Evolutionary conservation across 1,140 invertebrate species (phyloP).

Genomic region (Uloborus diversus): DNA sequence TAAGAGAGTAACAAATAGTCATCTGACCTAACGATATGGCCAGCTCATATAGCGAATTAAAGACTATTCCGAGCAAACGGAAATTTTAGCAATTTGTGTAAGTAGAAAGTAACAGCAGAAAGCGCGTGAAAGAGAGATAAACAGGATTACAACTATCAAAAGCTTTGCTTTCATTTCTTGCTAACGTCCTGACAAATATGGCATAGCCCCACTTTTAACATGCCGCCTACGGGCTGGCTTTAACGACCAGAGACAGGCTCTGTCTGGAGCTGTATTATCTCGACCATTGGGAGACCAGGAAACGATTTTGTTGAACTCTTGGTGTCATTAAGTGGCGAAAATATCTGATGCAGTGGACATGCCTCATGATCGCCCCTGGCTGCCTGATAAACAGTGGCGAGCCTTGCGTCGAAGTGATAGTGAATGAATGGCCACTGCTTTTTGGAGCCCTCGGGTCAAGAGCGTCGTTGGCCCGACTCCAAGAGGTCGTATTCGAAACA

Average conservation of each 20-base stretch:
- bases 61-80: slow-evolving; percentile 6
- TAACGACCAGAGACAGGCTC: slow-evolving; percentile 21
- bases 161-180: slow-evolving; percentile 17
- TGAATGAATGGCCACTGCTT: slow-evolving; percentile 27
- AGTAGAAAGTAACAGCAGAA: slow-evolving; percentile 42
- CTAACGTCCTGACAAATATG: slow-evolving; percentile 34
- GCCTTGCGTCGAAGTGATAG: background rate
- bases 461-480: slow-evolving; percentile 42
- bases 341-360: slow-evolving; percentile 15
- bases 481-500: slow-evolving; percentile 42
- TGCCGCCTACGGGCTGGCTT: background rate
- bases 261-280: slow-evolving; percentile 19
- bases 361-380: slow-evolving; percentile 13
- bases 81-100: slow-evolving; percentile 51
- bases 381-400: slow-evolving; percentile 37
- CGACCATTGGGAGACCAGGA: slow-evolving; percentile 30
- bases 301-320: slow-evolving; percentile 37
- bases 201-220: slow-evolving; percentile 2
- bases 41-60: slow-evolving; percentile 27
- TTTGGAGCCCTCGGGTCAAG: slow-evolving; percentile 38
- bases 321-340: slow-evolving; percentile 41
- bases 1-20: slow-evolving; percentile 36
- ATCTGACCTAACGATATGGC: slow-evolving; percentile 33
- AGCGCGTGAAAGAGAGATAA: slow-evolving; percentile 1
- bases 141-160: background rate